Conservation (phyloP, 2,113 vertebrate genomes). For the Chitala chitala region DNA sequence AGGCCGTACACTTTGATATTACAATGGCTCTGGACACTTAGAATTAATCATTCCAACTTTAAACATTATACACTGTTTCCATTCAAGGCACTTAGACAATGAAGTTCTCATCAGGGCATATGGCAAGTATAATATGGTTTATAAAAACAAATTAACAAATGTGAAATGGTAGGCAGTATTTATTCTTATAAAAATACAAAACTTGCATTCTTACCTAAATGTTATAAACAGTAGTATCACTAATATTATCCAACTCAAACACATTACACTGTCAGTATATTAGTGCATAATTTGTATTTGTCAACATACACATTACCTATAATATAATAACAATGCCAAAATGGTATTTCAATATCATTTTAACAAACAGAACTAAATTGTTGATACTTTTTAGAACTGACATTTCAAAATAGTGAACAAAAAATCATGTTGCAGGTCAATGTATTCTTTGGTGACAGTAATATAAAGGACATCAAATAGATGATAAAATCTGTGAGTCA, state of each 20-base stretch:
- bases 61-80: too few relatives aligned
- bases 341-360: constrained; percentile 2
- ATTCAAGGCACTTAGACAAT: too few relatives aligned
- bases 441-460: neutral
- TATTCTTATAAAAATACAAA: constrained; percentile 9
- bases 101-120: too few relatives aligned
- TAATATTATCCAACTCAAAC: neutral
- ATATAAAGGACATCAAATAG: too few relatives aligned
- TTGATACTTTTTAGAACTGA: too few relatives aligned
- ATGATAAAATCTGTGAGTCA: too few relatives aligned
- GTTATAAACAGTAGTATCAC: neutral
- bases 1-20: too few relatives aligned
- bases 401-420: neutral
- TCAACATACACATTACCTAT: neutral
- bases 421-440: neutral
- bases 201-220: neutral
- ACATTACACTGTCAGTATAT: neutral
- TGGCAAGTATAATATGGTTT: neutral
- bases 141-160: neutral
- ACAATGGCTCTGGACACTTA: too few relatives aligned
- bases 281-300: neutral
- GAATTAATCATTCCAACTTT: too few relatives aligned
- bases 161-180: neutral
- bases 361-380: too few relatives aligned
- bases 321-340: too few relatives aligned